Evolutionary conservation across 2,888 invertebrate species (phyloP).

Genomic region (Watsonalla binaria): DNA sequence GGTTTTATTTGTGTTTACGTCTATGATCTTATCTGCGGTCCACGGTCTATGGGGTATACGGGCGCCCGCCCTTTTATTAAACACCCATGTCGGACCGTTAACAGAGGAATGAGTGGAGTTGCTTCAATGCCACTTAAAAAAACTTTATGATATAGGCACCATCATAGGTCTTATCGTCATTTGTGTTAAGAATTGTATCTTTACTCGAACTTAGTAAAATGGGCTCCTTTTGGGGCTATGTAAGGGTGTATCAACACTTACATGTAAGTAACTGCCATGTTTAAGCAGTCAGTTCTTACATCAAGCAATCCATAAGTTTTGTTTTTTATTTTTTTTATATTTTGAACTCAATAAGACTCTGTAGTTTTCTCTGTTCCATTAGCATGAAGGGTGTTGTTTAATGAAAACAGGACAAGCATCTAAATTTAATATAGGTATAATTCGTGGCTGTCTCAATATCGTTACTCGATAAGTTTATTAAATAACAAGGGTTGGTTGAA

Average conservation of each 20-base stretch:
- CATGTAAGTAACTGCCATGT: too few relatives aligned
- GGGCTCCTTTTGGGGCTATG: too few relatives aligned
- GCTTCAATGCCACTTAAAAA: constrained; percentile 2
- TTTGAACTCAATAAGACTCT: constrained; percentile 24
- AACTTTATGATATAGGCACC: constrained; percentile 1
- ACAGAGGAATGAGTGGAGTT: constrained; percentile 34
- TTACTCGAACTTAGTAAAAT: too few relatives aligned
- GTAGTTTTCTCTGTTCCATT: constrained; percentile 26
- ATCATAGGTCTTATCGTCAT: too few relatives aligned
- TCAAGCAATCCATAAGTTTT: constrained; percentile 1
- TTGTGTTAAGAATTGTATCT: too few relatives aligned
- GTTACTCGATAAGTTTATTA: constrained; percentile 47
- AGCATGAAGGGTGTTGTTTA: constrained; percentile 46
- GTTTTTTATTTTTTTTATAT: constrained; percentile 12
- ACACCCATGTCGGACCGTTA: constrained; percentile 42
- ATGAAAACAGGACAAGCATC: constrained; percentile 57
- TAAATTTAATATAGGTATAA: constrained; percentile 45
- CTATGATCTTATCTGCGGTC: constrained; percentile 70
- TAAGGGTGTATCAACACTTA: too few relatives aligned
- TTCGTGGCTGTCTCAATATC: constrained; percentile 42
- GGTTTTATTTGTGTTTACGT: constrained; percentile 62
- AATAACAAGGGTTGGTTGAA: constrained; percentile 28
- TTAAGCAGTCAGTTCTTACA: too few relatives aligned
- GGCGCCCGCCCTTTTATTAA: constrained; percentile 68
- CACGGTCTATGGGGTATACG: constrained; percentile 58